phyloP scores from a whole-genome alignment of 2,113 vertebrate species.

The Tachysurus vachellii region DNA sequence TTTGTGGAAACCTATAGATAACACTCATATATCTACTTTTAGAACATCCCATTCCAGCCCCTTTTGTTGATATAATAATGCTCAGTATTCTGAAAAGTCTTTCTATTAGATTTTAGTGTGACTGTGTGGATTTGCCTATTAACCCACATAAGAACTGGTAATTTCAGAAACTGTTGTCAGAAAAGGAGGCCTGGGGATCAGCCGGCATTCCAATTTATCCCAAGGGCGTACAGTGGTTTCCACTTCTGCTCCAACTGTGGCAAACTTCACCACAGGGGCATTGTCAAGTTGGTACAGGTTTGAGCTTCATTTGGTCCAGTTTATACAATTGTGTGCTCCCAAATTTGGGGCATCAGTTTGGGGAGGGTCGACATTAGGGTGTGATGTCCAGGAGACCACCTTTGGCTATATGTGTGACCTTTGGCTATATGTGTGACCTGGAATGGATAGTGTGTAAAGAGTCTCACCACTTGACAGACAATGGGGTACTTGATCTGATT shows the following conservation, averaged over 20 bases:
- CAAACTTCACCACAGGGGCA: not conserved
- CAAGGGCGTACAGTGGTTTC: not conserved
- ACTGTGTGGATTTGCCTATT: not conserved
- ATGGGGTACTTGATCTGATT: constrained; percentile 88
- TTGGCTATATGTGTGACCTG: constrained; percentile 32
- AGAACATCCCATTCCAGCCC: not conserved
- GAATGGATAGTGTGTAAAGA: not conserved
- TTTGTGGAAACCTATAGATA: not conserved
- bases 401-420: constrained; percentile 24
- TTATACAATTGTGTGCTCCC: not conserved
- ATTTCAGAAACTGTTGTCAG: not conserved
- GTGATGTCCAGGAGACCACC: not conserved
- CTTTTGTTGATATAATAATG: not conserved
- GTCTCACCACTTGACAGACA: constrained; percentile 93
- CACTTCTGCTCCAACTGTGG: not conserved
- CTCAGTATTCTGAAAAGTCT: not conserved
- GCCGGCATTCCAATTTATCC: not conserved
- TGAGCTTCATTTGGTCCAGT: not conserved
- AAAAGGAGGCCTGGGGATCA: not conserved
- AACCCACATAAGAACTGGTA: not conserved
- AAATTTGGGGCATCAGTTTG: not conserved
- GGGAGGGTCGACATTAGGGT: not conserved
- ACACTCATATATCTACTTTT: not conserved
- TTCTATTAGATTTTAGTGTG: not conserved
- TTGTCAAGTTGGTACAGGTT: not conserved